Base-by-base conservation (phyloP, 2,888 invertebrate genomes). In the Agrotis exclamationis region DNA sequence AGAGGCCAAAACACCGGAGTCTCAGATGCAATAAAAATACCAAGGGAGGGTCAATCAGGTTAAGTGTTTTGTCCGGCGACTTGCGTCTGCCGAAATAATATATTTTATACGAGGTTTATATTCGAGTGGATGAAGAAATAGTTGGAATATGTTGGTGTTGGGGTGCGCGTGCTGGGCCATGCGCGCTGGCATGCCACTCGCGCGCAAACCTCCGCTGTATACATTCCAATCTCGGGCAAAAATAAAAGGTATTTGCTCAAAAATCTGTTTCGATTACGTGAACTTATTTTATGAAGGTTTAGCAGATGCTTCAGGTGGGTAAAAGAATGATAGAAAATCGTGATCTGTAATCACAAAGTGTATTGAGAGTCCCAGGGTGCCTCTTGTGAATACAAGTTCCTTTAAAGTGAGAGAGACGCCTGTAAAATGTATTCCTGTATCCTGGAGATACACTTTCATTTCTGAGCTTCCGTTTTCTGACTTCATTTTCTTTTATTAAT, bases 21-120 rank as follows among this genome's bases (percentile, higher is more conserved):
- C 85, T 87, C 85, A 79, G 85, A 91, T 87, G 93, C 92, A 93
- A 94, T 93, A 94, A 93, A 94, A 94, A 93, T 93, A 93, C 94
- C 93, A 86, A 74, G 86, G 87, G 79, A 88, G 92, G 94, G 93
- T 93, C 94, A 94, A 93, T 93, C 93, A 93, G 92, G 93, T 92
- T 93, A 92, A 93, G 93, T 93, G 93, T 93, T 90, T 88, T 91
- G 92, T 92, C 93, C 93, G 81, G 76, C 83, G 91, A 84, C 83
- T 89, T 85, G 86, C 87, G 72, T 90, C 87, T 88, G 64, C 70
- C 88, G 79, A 87, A 89, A 92, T 91, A 90, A 91, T 92, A 90
- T 91, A 91, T 92, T 89, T 87, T 85, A 89, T 90, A 87, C 80
- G 88, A 91, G 92, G 91, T 93, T 93, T 93, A 91, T 92, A 90